A percentile compares a stretch with the other conserved stretches of the same genome.
Evolutionary conservation across 2,113 vertebrate species (phyloP).

Genomic region (Mustela lutreola): DNA sequence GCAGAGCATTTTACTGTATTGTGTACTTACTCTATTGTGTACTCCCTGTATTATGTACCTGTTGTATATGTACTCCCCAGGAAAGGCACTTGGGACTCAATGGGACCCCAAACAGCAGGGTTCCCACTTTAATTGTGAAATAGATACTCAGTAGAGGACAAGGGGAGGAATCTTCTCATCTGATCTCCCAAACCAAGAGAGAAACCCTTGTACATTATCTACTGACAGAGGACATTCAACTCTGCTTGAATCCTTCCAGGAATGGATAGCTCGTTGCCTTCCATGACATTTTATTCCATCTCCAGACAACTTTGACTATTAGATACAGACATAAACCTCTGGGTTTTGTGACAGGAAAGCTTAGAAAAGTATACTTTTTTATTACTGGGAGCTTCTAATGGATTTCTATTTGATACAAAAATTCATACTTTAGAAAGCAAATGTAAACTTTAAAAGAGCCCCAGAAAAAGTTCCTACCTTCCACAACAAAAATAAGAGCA

Average conservation of each 20-base stretch:
- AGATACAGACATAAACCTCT: background rate
- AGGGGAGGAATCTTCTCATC: background rate
- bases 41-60: background rate
- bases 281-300: background rate
- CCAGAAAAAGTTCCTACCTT: background rate
- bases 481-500: slow-evolving; percentile 25
- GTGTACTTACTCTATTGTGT: background rate
- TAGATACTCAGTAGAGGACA: background rate
- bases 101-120: background rate
- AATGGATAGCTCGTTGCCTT: background rate
- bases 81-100: background rate
- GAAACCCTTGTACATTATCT: background rate
- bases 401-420: background rate
- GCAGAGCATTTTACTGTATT: background rate
- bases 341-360: background rate
- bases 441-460: background rate
- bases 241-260: background rate
- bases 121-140: background rate
- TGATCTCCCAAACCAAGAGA: background rate
- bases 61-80: background rate
- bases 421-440: slow-evolving; percentile 32
- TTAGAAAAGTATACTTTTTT: background rate
- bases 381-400: background rate
- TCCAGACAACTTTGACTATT: background rate
- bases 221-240: background rate